These are phyloP conservation scores for Falco berigora DNA, from an alignment of 2,797 vertebrate species.

Conservation along the genomic window DNA sequence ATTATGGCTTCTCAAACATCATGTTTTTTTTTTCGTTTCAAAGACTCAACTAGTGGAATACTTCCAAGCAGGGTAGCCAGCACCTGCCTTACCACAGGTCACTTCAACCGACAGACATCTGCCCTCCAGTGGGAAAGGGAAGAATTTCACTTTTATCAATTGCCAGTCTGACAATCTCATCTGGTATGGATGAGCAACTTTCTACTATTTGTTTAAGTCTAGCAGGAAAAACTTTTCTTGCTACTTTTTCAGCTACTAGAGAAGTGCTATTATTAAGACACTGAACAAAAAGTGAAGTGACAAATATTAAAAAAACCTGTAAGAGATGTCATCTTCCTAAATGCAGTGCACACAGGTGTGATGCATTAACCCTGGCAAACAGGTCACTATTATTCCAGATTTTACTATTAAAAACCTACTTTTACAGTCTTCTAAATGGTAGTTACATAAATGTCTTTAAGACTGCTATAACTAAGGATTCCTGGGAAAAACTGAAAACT, in stretches of 20 bases:
- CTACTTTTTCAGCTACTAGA: not conserved
- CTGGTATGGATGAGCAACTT: accelerated
- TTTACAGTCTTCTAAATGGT: not conserved
- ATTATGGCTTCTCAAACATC: not conserved
- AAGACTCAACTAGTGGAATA: not conserved
- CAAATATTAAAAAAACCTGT: not conserved
- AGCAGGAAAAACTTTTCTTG: not conserved
- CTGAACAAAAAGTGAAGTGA: not conserved
- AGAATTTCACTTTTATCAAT: not conserved
- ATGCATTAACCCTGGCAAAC: not conserved
- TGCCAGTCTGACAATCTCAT: not conserved
- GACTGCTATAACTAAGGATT: not conserved
- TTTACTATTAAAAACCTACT: not conserved
- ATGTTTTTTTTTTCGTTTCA: not conserved
- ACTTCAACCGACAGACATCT: not conserved
- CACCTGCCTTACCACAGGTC: not conserved
- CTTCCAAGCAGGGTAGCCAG: not conserved
- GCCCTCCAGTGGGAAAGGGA: constrained; percentile 61
- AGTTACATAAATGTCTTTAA: not conserved
- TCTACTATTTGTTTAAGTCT: not conserved
- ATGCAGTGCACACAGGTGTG: not conserved
- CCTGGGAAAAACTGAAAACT: not conserved
- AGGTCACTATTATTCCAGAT: not conserved
- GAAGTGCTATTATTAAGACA: not conserved
- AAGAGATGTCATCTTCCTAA: not conserved